Evolutionary conservation across 2,113 vertebrate species (phyloP).

Genomic region (Panthera uncia): DNA sequence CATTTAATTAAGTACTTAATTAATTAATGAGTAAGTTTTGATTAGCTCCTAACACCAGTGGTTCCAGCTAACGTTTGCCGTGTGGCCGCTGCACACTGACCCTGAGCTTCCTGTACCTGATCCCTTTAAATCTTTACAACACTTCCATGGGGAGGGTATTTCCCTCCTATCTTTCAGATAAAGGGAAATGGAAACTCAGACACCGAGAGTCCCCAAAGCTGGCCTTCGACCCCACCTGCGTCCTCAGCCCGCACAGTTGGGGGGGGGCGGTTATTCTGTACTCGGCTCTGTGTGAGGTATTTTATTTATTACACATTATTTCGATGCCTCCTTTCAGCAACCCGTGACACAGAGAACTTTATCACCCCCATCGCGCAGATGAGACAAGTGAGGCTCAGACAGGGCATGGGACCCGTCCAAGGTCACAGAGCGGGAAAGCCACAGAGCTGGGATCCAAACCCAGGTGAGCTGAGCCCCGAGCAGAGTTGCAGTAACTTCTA

Average conservation of each 20-base stretch:
- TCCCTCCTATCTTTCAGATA: background rate
- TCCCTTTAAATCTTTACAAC: background rate
- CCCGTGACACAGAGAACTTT: background rate
- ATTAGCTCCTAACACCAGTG: background rate
- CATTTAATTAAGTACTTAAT: too few relatives aligned
- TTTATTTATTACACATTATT: background rate
- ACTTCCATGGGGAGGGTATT: background rate
- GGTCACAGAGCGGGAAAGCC: background rate
- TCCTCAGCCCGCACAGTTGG: background rate
- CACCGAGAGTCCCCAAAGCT: background rate
- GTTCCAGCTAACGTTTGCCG: background rate
- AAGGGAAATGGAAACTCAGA: background rate
- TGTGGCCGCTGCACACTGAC: background rate
- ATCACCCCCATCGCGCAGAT: background rate
- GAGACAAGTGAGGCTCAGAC: background rate
- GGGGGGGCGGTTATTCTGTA: too few relatives aligned
- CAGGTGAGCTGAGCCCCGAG: background rate
- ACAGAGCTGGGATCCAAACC: background rate
- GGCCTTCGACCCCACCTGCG: background rate
- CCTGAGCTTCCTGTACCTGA: background rate
- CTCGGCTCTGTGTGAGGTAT: background rate
- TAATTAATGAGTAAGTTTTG: too few relatives aligned
- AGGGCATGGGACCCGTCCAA: background rate
- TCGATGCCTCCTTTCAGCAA: background rate
- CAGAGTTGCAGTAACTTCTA: background rate